These are phyloP conservation scores for Hyphantria cunea DNA, from an alignment of 1,140 invertebrate species.

Conservation along the genomic window DNA sequence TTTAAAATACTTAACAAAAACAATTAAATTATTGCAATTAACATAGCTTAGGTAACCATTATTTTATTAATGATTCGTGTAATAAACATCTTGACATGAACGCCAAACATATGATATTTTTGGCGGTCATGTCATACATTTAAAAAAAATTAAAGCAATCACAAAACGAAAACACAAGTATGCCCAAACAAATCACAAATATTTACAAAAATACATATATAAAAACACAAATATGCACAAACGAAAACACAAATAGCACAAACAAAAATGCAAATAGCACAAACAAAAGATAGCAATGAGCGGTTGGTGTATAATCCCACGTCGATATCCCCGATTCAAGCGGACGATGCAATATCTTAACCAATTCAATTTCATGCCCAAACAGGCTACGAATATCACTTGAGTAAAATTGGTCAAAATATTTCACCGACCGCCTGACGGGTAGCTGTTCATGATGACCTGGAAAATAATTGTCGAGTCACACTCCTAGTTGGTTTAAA, in stretches of 20 bases:
- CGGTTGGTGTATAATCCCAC: conserved; percentile 15
- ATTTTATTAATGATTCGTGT: too few relatives aligned
- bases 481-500: too few relatives aligned
- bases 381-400: conserved; percentile 22
- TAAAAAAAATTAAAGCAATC: background rate
- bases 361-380: conserved; percentile 66
- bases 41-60: too few relatives aligned
- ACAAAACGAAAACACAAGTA: conserved; percentile 22
- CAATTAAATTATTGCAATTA: too few relatives aligned
- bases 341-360: conserved; percentile 82
- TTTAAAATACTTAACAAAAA: too few relatives aligned
- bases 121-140: too few relatives aligned
- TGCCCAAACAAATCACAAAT: conserved; percentile 20
- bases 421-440: conserved; percentile 77
- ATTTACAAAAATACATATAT: too few relatives aligned
- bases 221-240: conserved; percentile 30
- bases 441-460: conserved; percentile 30
- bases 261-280: conserved; percentile 19
- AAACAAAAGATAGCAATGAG: conserved; percentile 20
- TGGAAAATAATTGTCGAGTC: background rate
- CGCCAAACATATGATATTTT: too few relatives aligned
- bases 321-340: conserved; percentile 52
- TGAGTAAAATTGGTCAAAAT: conserved; percentile 81
- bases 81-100: too few relatives aligned
- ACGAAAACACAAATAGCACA: conserved; percentile 18